phyloP scores from a whole-genome alignment of 2,888 invertebrate species.

The Parnassius smintheus region DNA sequence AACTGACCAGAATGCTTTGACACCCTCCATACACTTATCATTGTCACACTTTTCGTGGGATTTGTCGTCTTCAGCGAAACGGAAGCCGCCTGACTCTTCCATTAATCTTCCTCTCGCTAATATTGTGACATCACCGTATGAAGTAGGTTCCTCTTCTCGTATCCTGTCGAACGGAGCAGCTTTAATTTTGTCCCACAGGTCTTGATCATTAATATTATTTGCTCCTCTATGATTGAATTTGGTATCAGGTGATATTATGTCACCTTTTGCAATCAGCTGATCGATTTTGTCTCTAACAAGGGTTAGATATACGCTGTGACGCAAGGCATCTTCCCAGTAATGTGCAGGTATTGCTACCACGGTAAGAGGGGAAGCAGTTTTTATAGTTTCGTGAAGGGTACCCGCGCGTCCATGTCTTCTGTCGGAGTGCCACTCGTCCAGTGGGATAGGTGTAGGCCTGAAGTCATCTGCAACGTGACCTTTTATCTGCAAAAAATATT shows the following conservation, averaged over 20 bases:
- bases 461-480: conserved; percentile 57
- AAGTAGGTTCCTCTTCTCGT: conserved; percentile 64
- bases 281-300: conserved; percentile 80
- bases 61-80: conserved; percentile 77
- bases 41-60: conserved; percentile 56
- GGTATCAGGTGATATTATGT: conserved; percentile 46
- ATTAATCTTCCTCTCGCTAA: conserved; percentile 84
- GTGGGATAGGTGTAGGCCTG: conserved; percentile 69
- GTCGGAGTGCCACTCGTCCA: conserved; percentile 58
- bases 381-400: conserved; percentile 51
- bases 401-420: conserved; percentile 42
- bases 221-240: conserved; percentile 47
- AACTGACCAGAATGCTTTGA: conserved; percentile 85
- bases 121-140: conserved; percentile 83
- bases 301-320: conserved; percentile 85
- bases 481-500: conserved; percentile 53
- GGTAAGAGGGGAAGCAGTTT: conserved; percentile 43
- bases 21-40: conserved; percentile 73
- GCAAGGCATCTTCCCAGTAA: conserved; percentile 85
- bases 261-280: conserved; percentile 67
- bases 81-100: conserved; percentile 71
- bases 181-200: conserved; percentile 75
- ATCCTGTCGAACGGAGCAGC: conserved; percentile 67
- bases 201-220: conserved; percentile 65
- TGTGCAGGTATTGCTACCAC: conserved; percentile 59